phyloP scores from a whole-genome alignment of 1,140 invertebrate genomes.

The Eueides isabella region DNA sequence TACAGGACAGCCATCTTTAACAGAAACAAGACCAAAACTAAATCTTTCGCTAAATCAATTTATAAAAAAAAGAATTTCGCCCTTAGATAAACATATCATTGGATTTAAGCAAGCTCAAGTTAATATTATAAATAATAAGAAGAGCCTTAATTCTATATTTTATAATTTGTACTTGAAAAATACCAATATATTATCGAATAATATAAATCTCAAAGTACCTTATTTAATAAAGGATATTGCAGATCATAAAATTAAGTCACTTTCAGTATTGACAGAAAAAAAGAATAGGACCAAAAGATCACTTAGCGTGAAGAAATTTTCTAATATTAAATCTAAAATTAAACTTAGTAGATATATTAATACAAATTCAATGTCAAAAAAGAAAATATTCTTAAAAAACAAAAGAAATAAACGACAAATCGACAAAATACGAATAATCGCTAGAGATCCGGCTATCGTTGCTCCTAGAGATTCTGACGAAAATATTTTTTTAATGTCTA shows the following conservation, averaged over 20 bases:
- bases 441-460: conserved; percentile 46
- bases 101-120: neutral
- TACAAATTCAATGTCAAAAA: conserved; percentile 55
- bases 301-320: conserved; percentile 51
- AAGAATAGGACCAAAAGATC: conserved; percentile 43
- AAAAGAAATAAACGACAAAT: conserved; percentile 65
- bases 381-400: conserved; percentile 56
- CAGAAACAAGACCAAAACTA: neutral
- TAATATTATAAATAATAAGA: neutral
- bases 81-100: neutral
- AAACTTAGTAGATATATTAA: conserved; percentile 55
- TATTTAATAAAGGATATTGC: neutral
- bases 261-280: neutral
- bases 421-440: conserved; percentile 65
- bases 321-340: conserved; percentile 58
- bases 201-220: neutral
- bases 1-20: conserved; percentile 19
- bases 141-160: neutral
- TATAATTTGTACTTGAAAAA: conserved; percentile 1
- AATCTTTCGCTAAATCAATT: neutral
- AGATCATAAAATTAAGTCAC: neutral
- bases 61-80: neutral
- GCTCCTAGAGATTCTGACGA: conserved; percentile 57
- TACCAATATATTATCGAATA: neutral
- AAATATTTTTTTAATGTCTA: conserved; percentile 49